Conservation (phyloP, 2,797 vertebrate genomes). For the Molossus molossus region DNA sequence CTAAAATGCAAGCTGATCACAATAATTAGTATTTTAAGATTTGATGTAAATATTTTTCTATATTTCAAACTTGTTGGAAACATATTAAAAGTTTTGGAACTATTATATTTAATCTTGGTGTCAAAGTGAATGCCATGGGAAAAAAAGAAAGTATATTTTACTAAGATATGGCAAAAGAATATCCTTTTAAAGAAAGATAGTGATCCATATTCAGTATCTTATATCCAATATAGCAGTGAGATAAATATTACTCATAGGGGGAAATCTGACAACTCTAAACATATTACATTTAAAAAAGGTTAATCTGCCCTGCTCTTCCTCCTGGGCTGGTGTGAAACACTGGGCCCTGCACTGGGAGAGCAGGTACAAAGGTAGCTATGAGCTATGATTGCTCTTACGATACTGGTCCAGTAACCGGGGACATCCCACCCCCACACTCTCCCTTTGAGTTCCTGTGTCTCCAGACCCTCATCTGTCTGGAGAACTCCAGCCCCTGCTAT, state of each 20-base stretch:
- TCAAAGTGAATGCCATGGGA: not conserved
- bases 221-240: not conserved
- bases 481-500: not conserved
- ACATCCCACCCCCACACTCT: not conserved
- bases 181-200: constrained; percentile 30
- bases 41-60: constrained; percentile 31
- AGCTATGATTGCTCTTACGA: not conserved
- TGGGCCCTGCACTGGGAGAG: not conserved
- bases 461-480: not conserved
- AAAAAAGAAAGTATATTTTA: constrained; percentile 42
- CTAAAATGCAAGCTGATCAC: not conserved
- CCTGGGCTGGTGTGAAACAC: not conserved
- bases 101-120: constrained; percentile 26
- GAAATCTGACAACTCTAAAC: constrained; percentile 13
- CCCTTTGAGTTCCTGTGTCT: not conserved
- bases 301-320: not conserved
- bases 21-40: not conserved
- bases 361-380: not conserved
- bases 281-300: constrained; percentile 4
- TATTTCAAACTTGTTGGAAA: not conserved
- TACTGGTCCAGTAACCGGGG: not conserved
- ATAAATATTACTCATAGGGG: constrained; percentile 26
- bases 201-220: not conserved
- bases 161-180: constrained; percentile 43
- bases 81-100: not conserved